Percentiles rank a stretch among this genome's conserved stretches.
Conservation (phyloP, 2,113 vertebrate genomes). For the Rhabdornis inornatus region DNA sequence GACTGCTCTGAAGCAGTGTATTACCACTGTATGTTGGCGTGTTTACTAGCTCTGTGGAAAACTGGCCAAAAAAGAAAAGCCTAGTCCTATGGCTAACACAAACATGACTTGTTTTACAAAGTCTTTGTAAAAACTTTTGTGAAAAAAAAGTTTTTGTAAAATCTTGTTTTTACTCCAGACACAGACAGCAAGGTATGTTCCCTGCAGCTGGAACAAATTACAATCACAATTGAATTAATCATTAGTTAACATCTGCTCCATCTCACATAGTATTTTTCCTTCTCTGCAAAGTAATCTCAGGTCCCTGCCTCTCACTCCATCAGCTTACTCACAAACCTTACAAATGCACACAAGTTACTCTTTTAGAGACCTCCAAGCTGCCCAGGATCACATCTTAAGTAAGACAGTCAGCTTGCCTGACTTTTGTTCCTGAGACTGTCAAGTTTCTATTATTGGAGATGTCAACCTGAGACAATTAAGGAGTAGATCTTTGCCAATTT, state of each 20-base stretch:
- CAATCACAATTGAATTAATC: neutral
- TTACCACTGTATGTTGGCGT: neutral
- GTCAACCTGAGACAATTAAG: neutral
- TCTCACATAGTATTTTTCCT: neutral
- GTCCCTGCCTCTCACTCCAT: neutral
- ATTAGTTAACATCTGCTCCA: neutral
- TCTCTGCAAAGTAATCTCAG: neutral
- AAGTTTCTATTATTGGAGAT: neutral
- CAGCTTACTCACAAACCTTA: neutral
- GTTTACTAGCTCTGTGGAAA: neutral
- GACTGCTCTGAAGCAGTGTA: neutral
- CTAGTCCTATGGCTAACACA: neutral
- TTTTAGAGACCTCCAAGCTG: neutral
- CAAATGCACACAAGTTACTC: neutral
- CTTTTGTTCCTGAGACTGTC: neutral
- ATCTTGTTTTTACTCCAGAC: too few relatives aligned
- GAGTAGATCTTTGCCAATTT: neutral
- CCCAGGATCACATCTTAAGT: neutral
- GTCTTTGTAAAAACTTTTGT: too few relatives aligned
- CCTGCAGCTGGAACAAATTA: neutral
- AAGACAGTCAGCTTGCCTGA: neutral
- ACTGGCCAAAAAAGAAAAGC: neutral
- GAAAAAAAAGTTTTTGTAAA: too few relatives aligned
- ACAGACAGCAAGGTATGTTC: neutral
- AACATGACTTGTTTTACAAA: neutral